Conservation (phyloP, 2,113 vertebrate genomes). For the Mellivora capensis region DNA sequence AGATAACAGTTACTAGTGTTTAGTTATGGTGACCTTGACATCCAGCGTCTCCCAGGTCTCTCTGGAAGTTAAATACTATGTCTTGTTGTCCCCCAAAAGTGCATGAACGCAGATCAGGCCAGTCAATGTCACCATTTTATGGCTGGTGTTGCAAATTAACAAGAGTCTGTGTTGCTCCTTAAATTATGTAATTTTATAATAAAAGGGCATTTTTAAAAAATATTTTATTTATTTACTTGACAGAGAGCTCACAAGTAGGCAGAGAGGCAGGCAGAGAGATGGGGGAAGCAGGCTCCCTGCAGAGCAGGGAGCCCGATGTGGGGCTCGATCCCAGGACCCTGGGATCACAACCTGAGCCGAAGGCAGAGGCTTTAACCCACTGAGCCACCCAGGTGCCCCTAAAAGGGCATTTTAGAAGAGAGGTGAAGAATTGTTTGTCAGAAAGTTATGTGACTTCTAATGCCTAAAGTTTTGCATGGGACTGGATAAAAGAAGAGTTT, state of each 20-base stretch:
- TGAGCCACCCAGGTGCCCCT: too few species aligned
- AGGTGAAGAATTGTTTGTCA: neutral
- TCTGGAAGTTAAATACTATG: neutral
- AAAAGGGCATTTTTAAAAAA: neutral
- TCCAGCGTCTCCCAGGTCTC: neutral
- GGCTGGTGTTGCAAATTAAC: neutral
- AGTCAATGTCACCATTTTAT: neutral
- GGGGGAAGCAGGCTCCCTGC: too few species aligned
- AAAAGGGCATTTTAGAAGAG: neutral
- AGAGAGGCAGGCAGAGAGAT: too few species aligned
- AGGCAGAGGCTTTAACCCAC: too few species aligned
- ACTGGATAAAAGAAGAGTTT: neutral
- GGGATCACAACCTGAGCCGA: too few species aligned
- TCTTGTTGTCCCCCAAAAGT: neutral
- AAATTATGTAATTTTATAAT: neutral
- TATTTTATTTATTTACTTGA: too few species aligned
- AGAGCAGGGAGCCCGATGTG: too few species aligned
- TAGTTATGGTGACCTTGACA: neutral
- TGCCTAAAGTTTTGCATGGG: neutral
- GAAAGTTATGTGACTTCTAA: neutral
- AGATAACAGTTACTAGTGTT: neutral
- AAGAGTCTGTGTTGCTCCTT: neutral
- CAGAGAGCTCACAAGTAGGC: too few species aligned
- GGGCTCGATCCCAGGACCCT: too few species aligned
- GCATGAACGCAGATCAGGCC: neutral